Base-by-base conservation (phyloP, 2,888 invertebrate species). In the Drosophila acutilabella region DNA sequence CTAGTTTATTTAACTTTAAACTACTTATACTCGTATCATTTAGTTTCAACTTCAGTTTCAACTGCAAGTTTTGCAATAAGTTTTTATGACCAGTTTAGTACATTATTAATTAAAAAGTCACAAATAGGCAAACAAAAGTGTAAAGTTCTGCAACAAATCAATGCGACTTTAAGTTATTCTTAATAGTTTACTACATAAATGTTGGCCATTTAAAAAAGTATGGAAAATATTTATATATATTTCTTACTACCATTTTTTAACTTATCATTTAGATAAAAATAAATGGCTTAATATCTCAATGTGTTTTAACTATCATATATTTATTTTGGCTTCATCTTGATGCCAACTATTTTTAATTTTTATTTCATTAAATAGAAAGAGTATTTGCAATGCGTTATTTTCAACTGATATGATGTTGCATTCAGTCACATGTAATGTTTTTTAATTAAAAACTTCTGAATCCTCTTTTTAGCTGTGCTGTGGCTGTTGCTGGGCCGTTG, bases 81-180 rank as follows among this genome's bases (percentile, higher is more conserved):
- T 40, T 62, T 51, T 42, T 54, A 38, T 36, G 16, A 26, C 33
- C 23, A 7, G 23, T 53, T 58, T 44, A 65, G 45, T 61, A 11
- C 53, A 57, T 73, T 66, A 73, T 73, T 74, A 74, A 74, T 73
- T 73, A 65, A 62, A 74, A 50, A 44, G 5, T 30, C 40, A 40
- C 41, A 48, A 62, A 41, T 40, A 30, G 45, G n/a, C 23, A 52
- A 16, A 26, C 11, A 33, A 10, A 30, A 48, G 7, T 7, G 13
- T 3, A 40, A 20, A 53, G 10, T 16, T 2, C 2, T n/a, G 5
- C 13, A 14, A n/a, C 8, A 40, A 45, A 8, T 30, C 8, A 16
- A n/a, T 7, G n/a, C 44, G 38, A 45, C 20, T 7, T 5, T n/a
- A 0, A 23, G 47, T 45, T 61, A 53, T 54, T 13, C 47, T 47